These are phyloP conservation scores for Siniperca undulata DNA, from an alignment of 2,797 vertebrate genomes.

Conservation along the genomic window DNA sequence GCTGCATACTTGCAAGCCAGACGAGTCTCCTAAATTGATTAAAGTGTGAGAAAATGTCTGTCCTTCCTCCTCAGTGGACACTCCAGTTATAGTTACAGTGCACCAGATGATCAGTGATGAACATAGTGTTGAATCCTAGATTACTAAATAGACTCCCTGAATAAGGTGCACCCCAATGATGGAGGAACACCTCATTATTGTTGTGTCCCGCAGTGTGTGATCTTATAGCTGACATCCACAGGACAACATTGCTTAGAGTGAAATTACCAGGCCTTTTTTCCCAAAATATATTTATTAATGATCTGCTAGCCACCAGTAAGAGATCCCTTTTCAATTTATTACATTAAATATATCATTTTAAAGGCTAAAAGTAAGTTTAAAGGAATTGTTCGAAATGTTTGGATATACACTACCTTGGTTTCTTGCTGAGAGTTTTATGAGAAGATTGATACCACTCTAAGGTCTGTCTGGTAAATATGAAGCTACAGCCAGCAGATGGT, in stretches of 20 bases:
- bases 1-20: slow-evolving; percentile 19
- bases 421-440: background rate
- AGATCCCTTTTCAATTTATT: background rate
- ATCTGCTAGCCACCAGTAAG: background rate
- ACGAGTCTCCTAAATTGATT: slow-evolving; percentile 54
- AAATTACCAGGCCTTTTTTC: background rate
- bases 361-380: background rate
- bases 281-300: background rate
- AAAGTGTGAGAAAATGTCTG: slow-evolving; percentile 40
- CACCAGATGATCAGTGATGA: slow-evolving; percentile 16
- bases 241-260: background rate
- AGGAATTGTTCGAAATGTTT: background rate
- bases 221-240: background rate
- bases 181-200: background rate
- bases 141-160: background rate
- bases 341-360: background rate
- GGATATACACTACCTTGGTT: background rate
- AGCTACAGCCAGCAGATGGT: no score
- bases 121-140: background rate
- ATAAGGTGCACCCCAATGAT: background rate
- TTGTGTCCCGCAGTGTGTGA: background rate
- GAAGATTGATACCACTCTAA: background rate
- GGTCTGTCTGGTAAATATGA: no score
- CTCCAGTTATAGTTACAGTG: background rate
- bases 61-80: slow-evolving; percentile 16